Evolutionary conservation across 2,797 vertebrate species (phyloP).

Genomic region (Rousettus madagascariensis): DNA sequence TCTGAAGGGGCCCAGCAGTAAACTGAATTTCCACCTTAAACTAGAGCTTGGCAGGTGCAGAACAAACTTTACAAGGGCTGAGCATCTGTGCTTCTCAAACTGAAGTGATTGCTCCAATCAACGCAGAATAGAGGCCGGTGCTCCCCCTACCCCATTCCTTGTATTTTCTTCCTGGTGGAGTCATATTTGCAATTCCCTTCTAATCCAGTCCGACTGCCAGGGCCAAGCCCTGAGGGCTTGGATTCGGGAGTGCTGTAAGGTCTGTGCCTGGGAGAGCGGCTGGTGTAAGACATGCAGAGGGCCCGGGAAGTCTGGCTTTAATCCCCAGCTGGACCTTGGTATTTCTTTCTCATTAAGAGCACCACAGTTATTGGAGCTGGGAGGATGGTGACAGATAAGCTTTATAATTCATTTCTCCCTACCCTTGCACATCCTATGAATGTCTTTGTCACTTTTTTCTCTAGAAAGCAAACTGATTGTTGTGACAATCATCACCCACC

Average conservation of each 20-base stretch:
- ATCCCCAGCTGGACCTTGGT: conserved; percentile 66
- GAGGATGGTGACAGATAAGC: conserved; percentile 64
- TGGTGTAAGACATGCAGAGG: background rate
- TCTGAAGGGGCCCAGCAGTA: conserved; percentile 52
- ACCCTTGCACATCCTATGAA: background rate
- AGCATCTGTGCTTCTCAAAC: conserved; percentile 44
- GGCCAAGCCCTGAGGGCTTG: conserved; percentile 57
- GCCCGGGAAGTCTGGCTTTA: conserved; percentile 67
- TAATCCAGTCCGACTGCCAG: conserved; percentile 74
- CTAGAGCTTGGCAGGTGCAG: conserved; percentile 32
- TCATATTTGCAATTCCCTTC: conserved; percentile 74
- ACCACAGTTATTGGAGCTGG: conserved; percentile 44
- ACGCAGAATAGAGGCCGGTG: background rate
- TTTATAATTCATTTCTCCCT: conserved; percentile 47
- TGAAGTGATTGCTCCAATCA: conserved; percentile 67
- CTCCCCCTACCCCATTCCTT: conserved; percentile 48
- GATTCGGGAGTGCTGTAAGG: background rate
- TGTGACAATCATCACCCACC: conserved; percentile 30
- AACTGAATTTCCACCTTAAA: conserved; percentile 66
- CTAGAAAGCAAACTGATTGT: conserved; percentile 26
- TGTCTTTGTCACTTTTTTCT: background rate
- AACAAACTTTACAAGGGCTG: background rate
- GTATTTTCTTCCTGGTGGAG: conserved; percentile 53
- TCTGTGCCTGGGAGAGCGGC: background rate
- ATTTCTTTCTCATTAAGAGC: conserved; percentile 70